Evolutionary conservation across 2,113 vertebrate genomes (phyloP), one percentile per base, ranked within the genome.

Genomic region (Stegastes partitus): DNA sequence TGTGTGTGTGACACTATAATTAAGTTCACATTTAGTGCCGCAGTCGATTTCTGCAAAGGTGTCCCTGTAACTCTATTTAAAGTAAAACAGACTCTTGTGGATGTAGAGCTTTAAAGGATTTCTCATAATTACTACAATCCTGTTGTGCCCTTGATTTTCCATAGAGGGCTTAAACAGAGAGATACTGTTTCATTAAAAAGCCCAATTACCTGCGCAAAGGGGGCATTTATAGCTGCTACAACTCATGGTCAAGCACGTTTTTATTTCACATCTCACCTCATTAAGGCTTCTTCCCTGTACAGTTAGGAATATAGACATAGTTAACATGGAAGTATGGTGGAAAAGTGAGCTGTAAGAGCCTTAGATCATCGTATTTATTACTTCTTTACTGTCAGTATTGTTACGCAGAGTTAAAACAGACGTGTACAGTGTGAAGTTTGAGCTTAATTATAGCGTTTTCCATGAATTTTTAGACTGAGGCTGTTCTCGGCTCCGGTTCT

Each of bases 231-330:
- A 34, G 49, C 87, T 47, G 31, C 62, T 51, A 75, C 74, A 11
- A 37, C 61, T 82, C 51, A 68, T 57, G 14, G 51, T 72, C 63
- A 85, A 81, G 56, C 55, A 69, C 12, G 0, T 42, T 75, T 87
- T 73, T 58, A 68, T 73, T 74, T 18, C 51, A 53, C 74, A 69
- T 67, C 45, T 70, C n/a, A 66, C 56, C 81, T 84, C 77, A 87
- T 88, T 85, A 82, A 66, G 56, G 47, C 56, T 16, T 75, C 47
- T 72, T 80, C 18, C 34, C 39, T n/a, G 55, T 37, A 37, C 69
- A 39, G 3, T 61, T 50, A 50, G 44, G 77, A 63, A 67, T 74
- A 70, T 28, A n/a, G n/a, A n/a, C n/a, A n/a, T n/a, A n/a, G n/a
- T n/a, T n/a, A 64, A 76, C 58, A 54, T 79, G 67, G 59, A 68